phyloP scores from a whole-genome alignment of 1,140 invertebrate genomes.

The Neodiprion lecontei region DNA sequence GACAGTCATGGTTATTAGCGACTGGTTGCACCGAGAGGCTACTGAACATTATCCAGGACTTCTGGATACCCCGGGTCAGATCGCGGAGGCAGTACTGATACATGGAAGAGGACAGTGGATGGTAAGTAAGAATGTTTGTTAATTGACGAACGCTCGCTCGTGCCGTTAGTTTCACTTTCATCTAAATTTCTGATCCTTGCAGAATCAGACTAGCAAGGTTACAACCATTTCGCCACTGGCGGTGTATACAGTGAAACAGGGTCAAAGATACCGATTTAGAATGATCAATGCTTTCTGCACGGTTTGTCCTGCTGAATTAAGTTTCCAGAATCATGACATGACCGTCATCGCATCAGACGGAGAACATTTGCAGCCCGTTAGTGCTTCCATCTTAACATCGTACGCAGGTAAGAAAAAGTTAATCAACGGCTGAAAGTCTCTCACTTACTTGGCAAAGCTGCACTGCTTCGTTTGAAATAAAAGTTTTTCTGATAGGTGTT shows the following conservation, averaged over 20 bases:
- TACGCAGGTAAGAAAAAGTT: constrained; percentile 26
- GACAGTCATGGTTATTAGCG: constrained; percentile 83
- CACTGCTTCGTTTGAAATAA: background rate
- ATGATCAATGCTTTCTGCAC: constrained; percentile 58
- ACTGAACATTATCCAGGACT: constrained; percentile 77
- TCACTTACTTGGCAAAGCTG: no score
- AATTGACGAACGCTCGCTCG: background rate
- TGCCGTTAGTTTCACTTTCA: background rate
- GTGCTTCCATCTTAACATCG: constrained; percentile 36
- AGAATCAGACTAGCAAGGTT: background rate
- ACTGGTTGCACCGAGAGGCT: constrained; percentile 84
- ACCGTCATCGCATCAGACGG: constrained; percentile 60
- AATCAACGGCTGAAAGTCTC: background rate
- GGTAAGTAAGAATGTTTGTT: constrained; percentile 22
- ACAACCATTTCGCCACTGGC: constrained; percentile 14
- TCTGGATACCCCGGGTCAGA: constrained; percentile 40
- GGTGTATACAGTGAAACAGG: constrained; percentile 27
- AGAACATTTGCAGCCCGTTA: constrained; percentile 49
- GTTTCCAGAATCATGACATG: constrained; percentile 59
- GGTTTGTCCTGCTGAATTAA: constrained; percentile 60
- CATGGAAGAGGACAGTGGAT: constrained; percentile 55
- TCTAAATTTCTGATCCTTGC: background rate
- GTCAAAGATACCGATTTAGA: constrained; percentile 54
- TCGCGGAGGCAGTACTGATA: constrained; percentile 59
- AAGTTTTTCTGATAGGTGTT: background rate